These are phyloP conservation scores for Drosophila ambigua DNA, from an alignment of 1,140 invertebrate genomes.

Conservation along the genomic window DNA sequence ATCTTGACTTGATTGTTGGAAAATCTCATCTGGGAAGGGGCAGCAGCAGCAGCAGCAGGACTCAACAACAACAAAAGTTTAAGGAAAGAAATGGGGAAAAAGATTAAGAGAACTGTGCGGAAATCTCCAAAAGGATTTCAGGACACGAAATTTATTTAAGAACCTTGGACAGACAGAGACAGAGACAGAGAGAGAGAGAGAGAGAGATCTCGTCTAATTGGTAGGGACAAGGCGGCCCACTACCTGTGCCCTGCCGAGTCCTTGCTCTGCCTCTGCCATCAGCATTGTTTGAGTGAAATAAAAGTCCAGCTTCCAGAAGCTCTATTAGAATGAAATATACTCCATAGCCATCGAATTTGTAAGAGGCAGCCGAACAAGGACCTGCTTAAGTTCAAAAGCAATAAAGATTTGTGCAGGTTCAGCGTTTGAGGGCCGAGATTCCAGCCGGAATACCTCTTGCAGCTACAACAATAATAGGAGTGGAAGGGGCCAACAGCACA, in stretches of 20 bases:
- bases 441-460: conserved; percentile 3
- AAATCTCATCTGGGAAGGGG: conserved; percentile 19
- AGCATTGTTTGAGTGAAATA: too few species aligned
- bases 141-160: conserved; percentile 48
- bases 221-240: too few species aligned
- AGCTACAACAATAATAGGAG: conserved; percentile 16
- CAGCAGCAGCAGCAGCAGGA: too few species aligned
- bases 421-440: conserved; percentile 43
- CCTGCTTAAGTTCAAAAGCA: conserved; percentile 56
- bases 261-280: too few species aligned
- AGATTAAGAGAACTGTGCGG: conserved; percentile 44
- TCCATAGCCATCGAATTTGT: too few species aligned
- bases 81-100: conserved; percentile 2
- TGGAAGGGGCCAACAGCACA: not conserved
- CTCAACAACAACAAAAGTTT: not conserved
- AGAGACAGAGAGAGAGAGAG: conserved; percentile 1
- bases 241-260: too few species aligned
- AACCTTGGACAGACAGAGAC: conserved; percentile 18
- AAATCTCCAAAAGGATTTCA: conserved; percentile 44
- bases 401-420: conserved; percentile 71
- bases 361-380: conserved; percentile 5
- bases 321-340: too few species aligned
- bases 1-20: conserved; percentile 46
- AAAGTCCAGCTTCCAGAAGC: too few species aligned
- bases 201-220: not conserved